These are phyloP conservation scores for Campylomormyrus numenius DNA, from an alignment of 2,113 vertebrate species.

Conservation along the genomic window DNA sequence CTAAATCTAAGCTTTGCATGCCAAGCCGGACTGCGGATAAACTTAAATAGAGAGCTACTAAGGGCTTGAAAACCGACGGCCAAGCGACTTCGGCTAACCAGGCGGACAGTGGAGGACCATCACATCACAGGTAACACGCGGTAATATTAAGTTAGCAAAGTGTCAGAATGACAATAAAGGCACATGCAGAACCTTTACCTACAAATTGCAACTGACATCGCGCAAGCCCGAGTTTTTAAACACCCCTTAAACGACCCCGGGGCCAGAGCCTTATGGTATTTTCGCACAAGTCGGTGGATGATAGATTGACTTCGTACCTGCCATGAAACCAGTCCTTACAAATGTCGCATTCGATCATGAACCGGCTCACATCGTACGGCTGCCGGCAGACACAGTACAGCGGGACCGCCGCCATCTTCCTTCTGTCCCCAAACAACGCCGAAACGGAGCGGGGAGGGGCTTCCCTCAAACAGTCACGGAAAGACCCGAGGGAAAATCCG, in stretches of 20 bases:
- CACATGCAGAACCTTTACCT: constrained; percentile 15
- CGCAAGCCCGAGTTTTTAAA: constrained; percentile 11
- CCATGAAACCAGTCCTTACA: constrained; percentile 99
- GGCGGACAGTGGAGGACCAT: neutral
- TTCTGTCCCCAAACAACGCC: constrained; percentile 69
- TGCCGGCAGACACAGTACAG: constrained; percentile 96
- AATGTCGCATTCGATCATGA: constrained; percentile 96
- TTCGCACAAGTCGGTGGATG: neutral
- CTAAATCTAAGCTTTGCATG: neutral
- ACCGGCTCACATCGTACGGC: constrained; percentile 93
- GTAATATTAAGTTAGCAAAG: neutral
- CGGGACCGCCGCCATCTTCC: constrained; percentile 81
- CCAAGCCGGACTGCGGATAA: neutral
- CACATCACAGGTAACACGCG: neutral
- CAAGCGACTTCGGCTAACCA: neutral
- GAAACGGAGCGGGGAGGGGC: constrained; percentile 30
- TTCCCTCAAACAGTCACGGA: constrained; percentile 30
- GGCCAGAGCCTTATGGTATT: neutral
- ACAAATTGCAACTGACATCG: constrained; percentile 18
- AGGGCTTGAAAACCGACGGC: neutral
- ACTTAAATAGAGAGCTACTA: neutral
- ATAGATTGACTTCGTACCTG: constrained; percentile 63
- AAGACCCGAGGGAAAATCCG: constrained; percentile 22
- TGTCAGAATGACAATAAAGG: constrained; percentile 27
- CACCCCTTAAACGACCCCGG: neutral